phyloP scores from a whole-genome alignment of 2,888 invertebrate species.

The Drosophila suboccidentalis region DNA sequence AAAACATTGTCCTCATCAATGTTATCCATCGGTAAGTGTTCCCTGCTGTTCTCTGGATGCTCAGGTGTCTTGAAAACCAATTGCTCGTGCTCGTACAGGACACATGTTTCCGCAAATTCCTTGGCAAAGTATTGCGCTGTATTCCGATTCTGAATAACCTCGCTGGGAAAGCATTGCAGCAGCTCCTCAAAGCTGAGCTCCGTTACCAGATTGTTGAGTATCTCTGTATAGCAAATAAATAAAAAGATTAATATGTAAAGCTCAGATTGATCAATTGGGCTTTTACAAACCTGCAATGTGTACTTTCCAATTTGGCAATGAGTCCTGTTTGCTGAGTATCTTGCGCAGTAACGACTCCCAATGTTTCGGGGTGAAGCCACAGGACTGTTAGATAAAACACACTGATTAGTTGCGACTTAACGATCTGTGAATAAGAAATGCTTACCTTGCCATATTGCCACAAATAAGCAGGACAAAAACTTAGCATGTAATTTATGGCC shows the following conservation, averaged over 20 bases:
- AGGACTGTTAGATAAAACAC: conserved; percentile 68
- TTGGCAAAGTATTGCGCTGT: conserved; percentile 75
- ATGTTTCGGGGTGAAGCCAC: conserved; percentile 83
- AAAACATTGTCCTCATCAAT: conserved; percentile 85
- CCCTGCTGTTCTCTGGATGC: conserved; percentile 49
- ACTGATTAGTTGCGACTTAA: neutral
- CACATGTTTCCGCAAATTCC: conserved; percentile 77
- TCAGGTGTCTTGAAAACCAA: conserved; percentile 65
- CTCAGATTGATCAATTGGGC: neutral
- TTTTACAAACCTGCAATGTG: conserved; percentile 77
- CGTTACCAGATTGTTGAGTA: conserved; percentile 82
- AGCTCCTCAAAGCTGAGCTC: conserved; percentile 84
- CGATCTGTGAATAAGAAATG: neutral
- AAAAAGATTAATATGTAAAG: neutral
- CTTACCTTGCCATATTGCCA: conserved; percentile 89
- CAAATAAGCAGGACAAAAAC: conserved; percentile 88
- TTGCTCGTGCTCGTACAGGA: conserved; percentile 72
- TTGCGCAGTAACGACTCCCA: conserved; percentile 85
- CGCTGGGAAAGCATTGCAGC: conserved; percentile 84
- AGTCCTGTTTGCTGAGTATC: conserved; percentile 81
- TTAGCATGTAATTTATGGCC: conserved; percentile 87
- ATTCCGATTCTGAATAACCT: conserved; percentile 81
- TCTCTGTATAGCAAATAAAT: conserved; percentile 61
- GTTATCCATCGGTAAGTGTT: conserved; percentile 84
- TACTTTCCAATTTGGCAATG: conserved; percentile 82